These are phyloP conservation scores for Cyclina sinensis DNA, from an alignment of 1,140 invertebrate species.

Conservation along the genomic window DNA sequence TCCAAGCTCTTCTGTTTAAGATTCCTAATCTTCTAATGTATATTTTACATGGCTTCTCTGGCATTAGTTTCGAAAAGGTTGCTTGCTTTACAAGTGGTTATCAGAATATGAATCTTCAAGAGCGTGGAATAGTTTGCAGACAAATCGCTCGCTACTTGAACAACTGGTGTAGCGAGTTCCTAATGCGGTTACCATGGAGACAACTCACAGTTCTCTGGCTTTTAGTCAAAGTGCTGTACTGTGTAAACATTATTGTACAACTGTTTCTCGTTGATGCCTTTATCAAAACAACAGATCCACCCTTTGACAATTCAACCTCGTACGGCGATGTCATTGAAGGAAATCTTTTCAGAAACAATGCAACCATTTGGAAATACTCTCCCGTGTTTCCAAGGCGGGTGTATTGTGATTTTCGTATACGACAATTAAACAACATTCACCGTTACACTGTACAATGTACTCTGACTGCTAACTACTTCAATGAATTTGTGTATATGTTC, in stretches of 20 bases:
- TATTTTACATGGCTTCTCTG: conserved; percentile 39
- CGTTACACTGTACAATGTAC: conserved; percentile 26
- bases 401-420: background rate
- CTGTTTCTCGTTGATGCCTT: background rate
- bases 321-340: conserved; percentile 26
- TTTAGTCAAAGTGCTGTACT: conserved; percentile 35
- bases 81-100: conserved; percentile 25
- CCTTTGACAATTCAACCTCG: background rate
- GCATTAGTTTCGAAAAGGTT: conserved; percentile 40
- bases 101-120: conserved; percentile 25
- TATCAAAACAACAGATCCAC: background rate
- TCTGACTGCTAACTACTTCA: conserved; percentile 34
- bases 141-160: conserved; percentile 37
- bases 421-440: background rate
- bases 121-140: background rate
- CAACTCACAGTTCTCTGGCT: conserved; percentile 28
- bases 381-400: conserved; percentile 1
- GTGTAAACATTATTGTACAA: conserved; percentile 32
- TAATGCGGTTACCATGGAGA: conserved; percentile 43
- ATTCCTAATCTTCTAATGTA: conserved; percentile 42
- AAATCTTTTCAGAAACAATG: conserved; percentile 41
- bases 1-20: conserved; percentile 54
- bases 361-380: conserved; percentile 11
- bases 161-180: conserved; percentile 46
- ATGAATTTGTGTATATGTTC: conserved; percentile 43